Conservation (phyloP, 1,140 invertebrate species). For the Pteromalus puparum region DNA sequence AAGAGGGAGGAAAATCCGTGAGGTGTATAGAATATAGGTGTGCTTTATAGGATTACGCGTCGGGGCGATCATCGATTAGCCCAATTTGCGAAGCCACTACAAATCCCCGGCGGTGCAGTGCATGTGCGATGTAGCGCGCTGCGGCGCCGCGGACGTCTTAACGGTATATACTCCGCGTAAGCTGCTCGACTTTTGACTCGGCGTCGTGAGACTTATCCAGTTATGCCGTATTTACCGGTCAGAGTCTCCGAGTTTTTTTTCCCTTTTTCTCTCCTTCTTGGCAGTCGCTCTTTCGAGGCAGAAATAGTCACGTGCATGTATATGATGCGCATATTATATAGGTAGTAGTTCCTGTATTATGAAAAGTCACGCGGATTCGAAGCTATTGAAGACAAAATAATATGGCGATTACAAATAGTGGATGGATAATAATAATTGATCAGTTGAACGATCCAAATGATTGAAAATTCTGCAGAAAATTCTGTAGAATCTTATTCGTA, state of each 20-base stretch:
- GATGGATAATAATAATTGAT: too few species aligned
- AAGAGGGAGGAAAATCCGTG: neutral
- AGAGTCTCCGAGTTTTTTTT: neutral
- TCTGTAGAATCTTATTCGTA: too few species aligned
- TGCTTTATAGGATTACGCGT: conserved; percentile 43
- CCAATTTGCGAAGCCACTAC: conserved; percentile 51
- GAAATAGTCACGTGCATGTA: neutral
- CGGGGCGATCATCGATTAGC: conserved; percentile 49
- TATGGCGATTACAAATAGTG: too few species aligned
- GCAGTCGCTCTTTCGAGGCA: too few species aligned
- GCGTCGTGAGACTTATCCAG: neutral
- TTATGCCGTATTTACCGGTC: neutral
- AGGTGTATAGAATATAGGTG: neutral
- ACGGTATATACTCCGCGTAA: neutral
- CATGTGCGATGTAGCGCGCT: too few species aligned
- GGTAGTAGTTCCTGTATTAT: too few species aligned
- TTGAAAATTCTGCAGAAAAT: too few species aligned
- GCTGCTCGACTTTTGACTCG: neutral
- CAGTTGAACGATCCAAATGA: too few species aligned
- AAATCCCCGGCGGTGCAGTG: neutral
- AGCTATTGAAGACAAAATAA: too few species aligned
- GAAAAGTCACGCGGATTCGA: too few species aligned
- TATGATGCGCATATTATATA: too few species aligned
- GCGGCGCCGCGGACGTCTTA: neutral
- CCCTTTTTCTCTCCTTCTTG: too few species aligned